Base-by-base conservation (phyloP, 92 coral and sea anemone genomes). In the Parazoanthus atlanticus region DNA sequence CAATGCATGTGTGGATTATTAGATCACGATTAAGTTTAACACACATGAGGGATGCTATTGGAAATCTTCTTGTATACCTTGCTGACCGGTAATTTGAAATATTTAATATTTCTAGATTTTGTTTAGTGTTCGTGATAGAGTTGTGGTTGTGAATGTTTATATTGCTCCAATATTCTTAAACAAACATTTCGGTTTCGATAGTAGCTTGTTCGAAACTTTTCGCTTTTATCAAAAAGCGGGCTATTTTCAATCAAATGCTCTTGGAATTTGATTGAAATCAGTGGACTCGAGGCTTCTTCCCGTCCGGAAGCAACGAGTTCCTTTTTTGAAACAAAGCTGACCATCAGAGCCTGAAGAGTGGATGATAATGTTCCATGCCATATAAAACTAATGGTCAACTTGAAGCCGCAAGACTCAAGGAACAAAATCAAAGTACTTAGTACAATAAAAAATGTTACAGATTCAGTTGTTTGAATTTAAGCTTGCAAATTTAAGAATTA, bases 151-250 rank as follows among this genome's bases (percentile, higher is more conserved):
- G 76, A 82, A 5, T 83, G 86, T 83, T 83, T 83, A 40, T 67
- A 83, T 83, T 83, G 56, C 32, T 17, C 36, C 26, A 67, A 40
- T 71, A 69, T 67, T 25, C n/a, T 67, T 28, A 83, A 83, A 83
- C 58, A 83, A 83, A 83, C 76, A 66, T 41, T 67, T 67, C 9
- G 78, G 36, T 67, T 67, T 19, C 16, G 40, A 1, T 28, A 64
- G 25, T 54, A 38, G 38, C 64, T 41, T 36, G 61, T n/a, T 66
- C 64, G 12, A 66, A 38, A 69, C 49, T 29, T 23, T 38, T 82
- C 36, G 21, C 25, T 21, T 80, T 41, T n/a, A 61, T 11, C 38
- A 16, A 32, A 34, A 73, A 8, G 38, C 15, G 46, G 79, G 28
- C n/a, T 33, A 34, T 6, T 21, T 33, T 19, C 25, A 19, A 3